phyloP scores from a whole-genome alignment of 2,797 vertebrate genomes.

The Pseudomugil gertrudae region DNA sequence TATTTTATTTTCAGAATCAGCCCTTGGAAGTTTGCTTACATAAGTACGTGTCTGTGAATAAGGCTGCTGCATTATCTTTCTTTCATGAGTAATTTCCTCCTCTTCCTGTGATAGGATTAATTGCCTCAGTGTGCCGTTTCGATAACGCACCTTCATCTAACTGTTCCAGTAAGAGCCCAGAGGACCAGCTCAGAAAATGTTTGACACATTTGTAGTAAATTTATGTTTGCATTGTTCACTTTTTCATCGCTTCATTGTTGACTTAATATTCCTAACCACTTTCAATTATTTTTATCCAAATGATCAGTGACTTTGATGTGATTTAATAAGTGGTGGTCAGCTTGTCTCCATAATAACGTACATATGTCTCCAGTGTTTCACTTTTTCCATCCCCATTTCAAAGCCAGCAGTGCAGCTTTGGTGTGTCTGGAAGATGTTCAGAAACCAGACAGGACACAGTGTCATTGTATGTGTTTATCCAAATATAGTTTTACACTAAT shows the following conservation, averaged over 20 bases:
- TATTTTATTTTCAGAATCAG: slow-evolving; percentile 19
- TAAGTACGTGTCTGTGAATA: slow-evolving; percentile 54
- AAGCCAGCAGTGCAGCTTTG: slow-evolving; percentile 57
- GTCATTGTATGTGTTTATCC: slow-evolving; percentile 71
- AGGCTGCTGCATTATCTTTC: slow-evolving; percentile 51
- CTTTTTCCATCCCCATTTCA: slow-evolving; percentile 16
- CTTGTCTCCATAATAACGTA: slow-evolving; percentile 60
- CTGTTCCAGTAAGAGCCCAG: slow-evolving; percentile 61
- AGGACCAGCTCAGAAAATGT: slow-evolving; percentile 38
- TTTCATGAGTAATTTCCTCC: slow-evolving; percentile 75
- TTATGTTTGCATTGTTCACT: slow-evolving; percentile 26
- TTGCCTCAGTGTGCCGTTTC: slow-evolving; percentile 54
- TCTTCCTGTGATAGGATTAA: slow-evolving; percentile 77
- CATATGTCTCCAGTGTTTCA: slow-evolving; percentile 45
- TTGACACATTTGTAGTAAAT: slow-evolving; percentile 30
- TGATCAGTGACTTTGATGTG: slow-evolving; percentile 45
- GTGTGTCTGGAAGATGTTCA: slow-evolving; percentile 72
- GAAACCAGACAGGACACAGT: slow-evolving; percentile 53
- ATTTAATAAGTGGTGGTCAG: slow-evolving; percentile 45
- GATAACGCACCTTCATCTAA: slow-evolving; percentile 61
- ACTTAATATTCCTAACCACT: slow-evolving; percentile 26
- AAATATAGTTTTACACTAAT: slow-evolving; percentile 59
- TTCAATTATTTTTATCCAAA: slow-evolving; percentile 19
- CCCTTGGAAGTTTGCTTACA: slow-evolving; percentile 42
- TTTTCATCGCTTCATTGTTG: slow-evolving; percentile 14